Conservation (phyloP, 2,113 vertebrate species). For the Clinocottus analis region DNA sequence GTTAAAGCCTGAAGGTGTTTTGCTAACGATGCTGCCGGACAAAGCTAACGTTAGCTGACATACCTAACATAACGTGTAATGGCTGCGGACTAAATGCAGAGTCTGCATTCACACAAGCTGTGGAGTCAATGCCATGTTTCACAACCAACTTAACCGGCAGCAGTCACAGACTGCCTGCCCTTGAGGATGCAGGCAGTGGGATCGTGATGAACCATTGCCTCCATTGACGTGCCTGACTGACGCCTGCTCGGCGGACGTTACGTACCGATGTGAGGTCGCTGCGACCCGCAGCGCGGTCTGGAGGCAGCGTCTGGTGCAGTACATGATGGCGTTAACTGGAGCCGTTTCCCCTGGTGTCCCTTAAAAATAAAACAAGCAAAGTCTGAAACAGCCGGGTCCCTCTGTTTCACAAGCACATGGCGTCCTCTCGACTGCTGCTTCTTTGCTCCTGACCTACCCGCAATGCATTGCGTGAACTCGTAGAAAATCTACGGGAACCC, state of each 20-base stretch:
- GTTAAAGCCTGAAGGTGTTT: accelerated
- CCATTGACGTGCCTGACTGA: background rate
- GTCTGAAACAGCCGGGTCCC: background rate
- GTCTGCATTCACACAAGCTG: too few relatives aligned
- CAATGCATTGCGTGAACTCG: conserved; percentile 68
- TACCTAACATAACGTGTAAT: background rate
- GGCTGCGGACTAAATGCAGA: accelerated
- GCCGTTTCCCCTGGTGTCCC: background rate
- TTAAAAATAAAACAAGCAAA: background rate
- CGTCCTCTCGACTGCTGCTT: conserved; percentile 64
- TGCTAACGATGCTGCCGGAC: background rate
- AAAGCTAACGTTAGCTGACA: conserved; percentile 25
- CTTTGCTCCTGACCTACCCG: conserved; percentile 82
- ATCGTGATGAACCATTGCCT: background rate
- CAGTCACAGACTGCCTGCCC: conserved; percentile 54
- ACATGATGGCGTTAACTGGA: conserved; percentile 64
- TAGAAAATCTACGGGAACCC: conserved; percentile 33
- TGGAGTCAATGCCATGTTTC: background rate
- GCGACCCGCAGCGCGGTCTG: conserved; percentile 76
- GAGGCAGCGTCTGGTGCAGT: conserved; percentile 78
- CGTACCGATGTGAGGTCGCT: conserved; percentile 74
- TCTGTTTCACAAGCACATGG: conserved; percentile 83
- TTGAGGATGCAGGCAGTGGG: conserved; percentile 51
- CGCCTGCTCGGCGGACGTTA: background rate
- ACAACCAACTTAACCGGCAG: too few relatives aligned